Conservation (phyloP, 2,113 vertebrate species). For the Lynx canadensis region DNA sequence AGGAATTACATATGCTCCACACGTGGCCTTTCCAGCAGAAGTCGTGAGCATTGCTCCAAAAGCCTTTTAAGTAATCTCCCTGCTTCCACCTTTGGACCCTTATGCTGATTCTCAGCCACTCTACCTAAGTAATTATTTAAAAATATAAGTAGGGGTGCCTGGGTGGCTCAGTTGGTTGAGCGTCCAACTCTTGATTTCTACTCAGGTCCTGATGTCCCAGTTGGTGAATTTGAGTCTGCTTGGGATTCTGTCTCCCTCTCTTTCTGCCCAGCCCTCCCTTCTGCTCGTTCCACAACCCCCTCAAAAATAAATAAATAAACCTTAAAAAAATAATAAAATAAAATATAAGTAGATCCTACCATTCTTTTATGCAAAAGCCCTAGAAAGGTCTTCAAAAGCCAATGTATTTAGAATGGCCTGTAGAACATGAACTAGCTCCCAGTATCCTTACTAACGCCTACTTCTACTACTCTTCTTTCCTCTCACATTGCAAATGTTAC, state of each 20-base stretch:
- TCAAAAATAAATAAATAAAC: too few species aligned
- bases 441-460: not conserved
- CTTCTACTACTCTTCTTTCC: not conserved
- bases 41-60: not conserved
- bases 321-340: not conserved
- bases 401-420: not conserved
- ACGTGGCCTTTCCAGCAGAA: not conserved
- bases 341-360: not conserved
- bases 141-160: not conserved
- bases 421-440: not conserved
- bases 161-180: too few species aligned
- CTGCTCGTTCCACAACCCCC: too few species aligned
- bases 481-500: not conserved
- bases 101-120: not conserved
- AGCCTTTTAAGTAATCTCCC: not conserved
- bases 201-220: too few species aligned
- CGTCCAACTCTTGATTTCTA: too few species aligned
- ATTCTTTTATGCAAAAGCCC: not conserved
- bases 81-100: not conserved
- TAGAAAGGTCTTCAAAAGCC: not conserved
- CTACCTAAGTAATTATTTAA: not conserved
- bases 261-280: too few species aligned
- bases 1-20: not conserved
- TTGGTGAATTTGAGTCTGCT: too few species aligned
- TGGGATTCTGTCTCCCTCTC: too few species aligned